These are phyloP conservation scores for Formica selysi DNA, from an alignment of 1,140 invertebrate species.

Conservation along the genomic window DNA sequence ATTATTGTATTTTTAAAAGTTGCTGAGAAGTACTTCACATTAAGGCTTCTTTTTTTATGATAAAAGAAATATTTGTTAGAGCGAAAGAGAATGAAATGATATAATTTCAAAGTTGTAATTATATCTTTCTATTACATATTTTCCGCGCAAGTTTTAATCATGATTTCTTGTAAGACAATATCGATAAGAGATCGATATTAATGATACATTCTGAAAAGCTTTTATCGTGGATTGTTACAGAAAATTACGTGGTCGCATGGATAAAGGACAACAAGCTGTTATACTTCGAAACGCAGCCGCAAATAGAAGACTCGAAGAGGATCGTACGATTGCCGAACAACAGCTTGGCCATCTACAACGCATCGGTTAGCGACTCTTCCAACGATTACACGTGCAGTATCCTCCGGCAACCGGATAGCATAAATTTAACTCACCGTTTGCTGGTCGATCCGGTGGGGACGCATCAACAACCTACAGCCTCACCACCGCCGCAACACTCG, in stretches of 20 bases:
- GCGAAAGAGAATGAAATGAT: not conserved
- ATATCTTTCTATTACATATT: not conserved
- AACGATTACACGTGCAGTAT: conserved; percentile 75
- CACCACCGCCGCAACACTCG: conserved; percentile 33
- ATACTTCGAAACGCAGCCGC: conserved; percentile 37
- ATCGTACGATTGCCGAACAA: conserved; percentile 61
- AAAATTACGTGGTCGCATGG: conserved; percentile 67
- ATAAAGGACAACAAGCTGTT: conserved; percentile 66
- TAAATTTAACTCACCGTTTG: conserved; percentile 71
- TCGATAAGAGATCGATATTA: too few species aligned
- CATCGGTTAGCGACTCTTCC: conserved; percentile 65
- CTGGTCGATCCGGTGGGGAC: conserved; percentile 51
- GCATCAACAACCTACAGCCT: not conserved
- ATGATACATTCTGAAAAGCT: not conserved
- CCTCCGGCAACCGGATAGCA: not conserved
- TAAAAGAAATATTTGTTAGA: not conserved
- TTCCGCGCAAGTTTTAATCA: not conserved
- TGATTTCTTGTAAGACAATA: too few species aligned
- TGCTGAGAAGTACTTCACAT: not conserved
- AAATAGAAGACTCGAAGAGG: conserved; percentile 23
- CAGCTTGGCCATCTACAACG: conserved; percentile 73
- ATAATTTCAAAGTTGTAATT: not conserved
- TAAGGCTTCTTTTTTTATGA: not conserved
- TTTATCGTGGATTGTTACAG: conserved; percentile 58
- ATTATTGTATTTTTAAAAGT: not conserved